Conservation (phyloP, 2,797 vertebrate species). For the Podarcis lilfordi region DNA sequence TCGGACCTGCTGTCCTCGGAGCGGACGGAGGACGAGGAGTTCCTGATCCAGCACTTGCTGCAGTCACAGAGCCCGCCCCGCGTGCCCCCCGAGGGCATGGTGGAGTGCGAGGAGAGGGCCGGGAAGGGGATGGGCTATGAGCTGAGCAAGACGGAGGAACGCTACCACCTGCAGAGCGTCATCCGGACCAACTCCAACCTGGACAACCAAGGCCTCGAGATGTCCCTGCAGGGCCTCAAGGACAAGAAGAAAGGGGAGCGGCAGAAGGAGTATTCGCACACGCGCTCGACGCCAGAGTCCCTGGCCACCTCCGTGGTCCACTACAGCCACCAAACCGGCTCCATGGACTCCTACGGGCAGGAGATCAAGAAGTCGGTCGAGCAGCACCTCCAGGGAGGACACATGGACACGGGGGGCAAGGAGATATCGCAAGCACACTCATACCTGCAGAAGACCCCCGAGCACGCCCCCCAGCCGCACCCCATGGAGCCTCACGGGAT, state of each 20-base stretch:
- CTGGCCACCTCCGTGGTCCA: conserved; percentile 90
- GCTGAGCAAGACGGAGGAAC: conserved; percentile 88
- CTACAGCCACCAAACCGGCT: conserved; percentile 80
- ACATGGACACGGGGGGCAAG: conserved; percentile 77
- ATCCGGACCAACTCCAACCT: conserved; percentile 93
- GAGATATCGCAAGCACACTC: conserved; percentile 76
- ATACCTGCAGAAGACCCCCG: conserved; percentile 89
- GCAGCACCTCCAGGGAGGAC: conserved; percentile 73
- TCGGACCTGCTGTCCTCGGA: conserved; percentile 80
- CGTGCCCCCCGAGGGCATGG: conserved; percentile 77
- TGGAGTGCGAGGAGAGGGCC: conserved; percentile 74
- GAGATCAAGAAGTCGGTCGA: conserved; percentile 83
- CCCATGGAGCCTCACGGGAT: conserved; percentile 67
- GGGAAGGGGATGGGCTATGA: conserved; percentile 85
- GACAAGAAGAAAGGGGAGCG: conserved; percentile 82
- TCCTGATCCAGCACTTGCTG: conserved; percentile 92
- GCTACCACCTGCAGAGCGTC: conserved; percentile 94
- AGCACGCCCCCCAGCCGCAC: conserved; percentile 82
- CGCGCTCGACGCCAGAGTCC: conserved; percentile 82
- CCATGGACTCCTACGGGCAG: conserved; percentile 79
- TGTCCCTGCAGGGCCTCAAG: conserved; percentile 90
- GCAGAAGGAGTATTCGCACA: conserved; percentile 78
- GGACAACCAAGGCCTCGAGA: conserved; percentile 86
- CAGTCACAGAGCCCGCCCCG: conserved; percentile 88
- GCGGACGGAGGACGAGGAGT: conserved; percentile 83